Base-by-base conservation (phyloP, 2,888 invertebrate species). In the Agelastica alni region DNA sequence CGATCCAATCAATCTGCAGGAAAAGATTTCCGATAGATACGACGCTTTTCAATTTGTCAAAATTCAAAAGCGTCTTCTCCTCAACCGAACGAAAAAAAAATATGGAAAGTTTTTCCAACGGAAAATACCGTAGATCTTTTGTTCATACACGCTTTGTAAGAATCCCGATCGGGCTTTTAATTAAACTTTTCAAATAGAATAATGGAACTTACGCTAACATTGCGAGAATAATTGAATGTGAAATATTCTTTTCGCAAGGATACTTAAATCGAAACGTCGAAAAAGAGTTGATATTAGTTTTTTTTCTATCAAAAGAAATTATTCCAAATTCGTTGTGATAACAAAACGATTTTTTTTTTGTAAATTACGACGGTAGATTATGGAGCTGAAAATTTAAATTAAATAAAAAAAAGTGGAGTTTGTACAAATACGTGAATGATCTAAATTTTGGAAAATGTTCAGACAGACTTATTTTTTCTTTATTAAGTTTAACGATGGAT, bases 1-100 rank as follows among this genome's bases (percentile, higher is more conserved):
- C n/a, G n/a, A n/a, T n/a, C n/a, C n/a, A n/a, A n/a, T n/a, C n/a
- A n/a, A n/a, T 22, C 28, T 2, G 3, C n/a, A 28, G 28, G n/a
- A 28, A 28, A 28, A 28, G 9, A 28, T 28, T 7, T 28, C 2
- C 7, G 1, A 28, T 28, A 28, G 2, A 28, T 28, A 5, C 5
- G n/a, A 28, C n/a, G 16, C 16, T 16, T 34, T 34, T 4, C 34
- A 34, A 34, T 34, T 34, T 34, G 34, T 34, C 16, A 34, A 34
- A 34, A 34, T n/a, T 12, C 2, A 2, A 31, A 12, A 14, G 14
- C 14, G n/a, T 14, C 4, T 7, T 14, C 14, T n/a, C 3, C n/a
- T 16, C 5, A n/a, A n/a, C n/a, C n/a, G n/a, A 34, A 16, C 14
- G 14, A 16, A 34, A 16, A 34, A 16, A 2, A 16, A 16, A 34